These are phyloP conservation scores for Ascidia mentula DNA, from an alignment of 23 tunicate species.

Conservation along the genomic window DNA sequence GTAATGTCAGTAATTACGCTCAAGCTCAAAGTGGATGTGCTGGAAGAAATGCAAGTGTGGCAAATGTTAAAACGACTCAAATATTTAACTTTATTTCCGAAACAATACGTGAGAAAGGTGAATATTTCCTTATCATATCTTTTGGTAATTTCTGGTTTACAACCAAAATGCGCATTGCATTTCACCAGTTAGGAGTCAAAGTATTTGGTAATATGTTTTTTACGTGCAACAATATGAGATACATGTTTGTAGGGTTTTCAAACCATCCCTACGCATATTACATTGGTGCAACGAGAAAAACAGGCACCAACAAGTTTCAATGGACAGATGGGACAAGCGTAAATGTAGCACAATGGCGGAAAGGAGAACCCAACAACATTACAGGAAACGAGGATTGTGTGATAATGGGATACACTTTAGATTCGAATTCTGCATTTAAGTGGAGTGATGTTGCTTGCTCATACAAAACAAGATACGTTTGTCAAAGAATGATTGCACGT, in stretches of 20 bases:
- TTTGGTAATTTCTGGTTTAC: no score
- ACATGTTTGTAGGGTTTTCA: no score
- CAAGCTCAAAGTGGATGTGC: background rate
- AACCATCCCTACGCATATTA: background rate
- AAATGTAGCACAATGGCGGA: background rate
- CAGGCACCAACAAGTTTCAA: background rate
- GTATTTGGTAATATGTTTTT: background rate
- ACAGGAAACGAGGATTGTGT: background rate
- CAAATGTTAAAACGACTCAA: conserved; percentile 1
- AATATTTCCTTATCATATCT: no score
- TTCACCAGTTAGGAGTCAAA: background rate
- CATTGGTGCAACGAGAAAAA: background rate
- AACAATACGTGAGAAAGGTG: no score
- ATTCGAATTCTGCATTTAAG: background rate
- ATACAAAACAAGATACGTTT: background rate
- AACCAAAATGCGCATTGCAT: no score
- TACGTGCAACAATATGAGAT: no score
- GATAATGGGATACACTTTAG: background rate
- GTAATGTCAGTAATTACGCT: background rate
- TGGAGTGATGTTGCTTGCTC: background rate
- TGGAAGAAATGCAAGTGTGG: background rate
- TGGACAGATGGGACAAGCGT: background rate
- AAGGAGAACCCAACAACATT: background rate
- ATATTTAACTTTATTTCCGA: background rate
- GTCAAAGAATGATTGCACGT: background rate